These are phyloP conservation scores for Tetraneura akinire DNA, from an alignment of 1,140 invertebrate species.

Conservation along the genomic window DNA sequence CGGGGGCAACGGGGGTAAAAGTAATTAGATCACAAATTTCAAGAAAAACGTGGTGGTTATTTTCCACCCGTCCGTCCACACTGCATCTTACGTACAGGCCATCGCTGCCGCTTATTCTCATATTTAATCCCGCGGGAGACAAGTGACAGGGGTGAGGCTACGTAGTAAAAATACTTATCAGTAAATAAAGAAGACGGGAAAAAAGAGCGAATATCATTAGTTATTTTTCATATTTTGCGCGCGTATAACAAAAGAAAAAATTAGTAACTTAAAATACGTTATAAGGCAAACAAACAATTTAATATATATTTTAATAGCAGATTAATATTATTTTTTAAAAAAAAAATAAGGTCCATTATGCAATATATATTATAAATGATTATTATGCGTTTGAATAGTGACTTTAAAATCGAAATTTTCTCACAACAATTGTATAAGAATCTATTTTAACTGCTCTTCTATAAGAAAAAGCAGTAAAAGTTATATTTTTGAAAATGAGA, in stretches of 20 bases:
- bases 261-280: background rate
- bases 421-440: too few species aligned
- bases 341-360: too few species aligned
- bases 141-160: slow-evolving; percentile 35
- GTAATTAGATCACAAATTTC: slow-evolving; percentile 47
- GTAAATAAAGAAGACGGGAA: slow-evolving; percentile 21
- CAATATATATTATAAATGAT: too few species aligned
- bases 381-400: too few species aligned
- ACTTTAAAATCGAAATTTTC: too few species aligned
- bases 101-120: background rate
- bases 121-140: slow-evolving; percentile 32
- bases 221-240: background rate
- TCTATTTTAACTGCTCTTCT: too few species aligned
- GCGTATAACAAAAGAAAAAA: background rate
- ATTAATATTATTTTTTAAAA: too few species aligned
- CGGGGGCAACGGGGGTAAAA: slow-evolving; percentile 33
- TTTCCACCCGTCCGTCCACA: slow-evolving; percentile 4
- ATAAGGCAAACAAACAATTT: too few species aligned
- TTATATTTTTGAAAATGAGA: too few species aligned
- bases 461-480: too few species aligned
- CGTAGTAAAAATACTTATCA: slow-evolving; percentile 45
- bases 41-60: slow-evolving; percentile 44
- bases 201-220: slow-evolving; percentile 19
- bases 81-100: slow-evolving; percentile 3
- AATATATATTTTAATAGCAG: too few species aligned